Evolutionary conservation across 64 coral and sea anemone genomes (phyloP).

Genomic region (Pocillopora verrucosa): DNA sequence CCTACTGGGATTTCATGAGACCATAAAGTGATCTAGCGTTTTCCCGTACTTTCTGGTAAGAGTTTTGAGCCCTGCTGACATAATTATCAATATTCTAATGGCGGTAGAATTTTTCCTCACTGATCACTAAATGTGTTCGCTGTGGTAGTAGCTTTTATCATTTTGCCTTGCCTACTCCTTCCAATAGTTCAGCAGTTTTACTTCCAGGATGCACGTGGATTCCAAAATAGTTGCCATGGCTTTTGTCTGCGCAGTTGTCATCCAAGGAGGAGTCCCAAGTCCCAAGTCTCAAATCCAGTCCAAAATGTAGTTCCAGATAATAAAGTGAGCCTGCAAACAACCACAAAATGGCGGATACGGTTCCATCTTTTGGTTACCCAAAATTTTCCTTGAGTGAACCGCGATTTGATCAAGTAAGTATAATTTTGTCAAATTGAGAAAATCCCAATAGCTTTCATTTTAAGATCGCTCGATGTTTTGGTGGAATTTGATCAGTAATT

Average conservation of each 20-base stretch:
- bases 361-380: conserved; percentile 42
- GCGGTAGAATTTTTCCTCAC: conserved; percentile 4
- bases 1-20: no score
- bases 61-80: conserved; percentile 5
- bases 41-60: no score
- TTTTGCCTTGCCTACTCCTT: neutral
- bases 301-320: neutral
- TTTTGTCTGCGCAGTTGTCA: neutral
- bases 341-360: conserved; percentile 60
- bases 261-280: neutral
- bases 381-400: conserved; percentile 46
- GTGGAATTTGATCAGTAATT: no score
- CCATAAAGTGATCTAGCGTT: no score
- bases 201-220: neutral
- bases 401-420: conserved; percentile 57
- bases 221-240: neutral
- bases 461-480: neutral
- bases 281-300: neutral
- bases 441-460: neutral
- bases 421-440: neutral
- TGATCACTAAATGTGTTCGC: conserved; percentile 37
- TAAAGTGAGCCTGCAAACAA: neutral
- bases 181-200: neutral
- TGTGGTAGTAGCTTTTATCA: conserved; percentile 9
- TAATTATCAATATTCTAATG: conserved; percentile 18